Base-by-base conservation (phyloP, 2,888 invertebrate species). In the Frankliniella intonsa region DNA sequence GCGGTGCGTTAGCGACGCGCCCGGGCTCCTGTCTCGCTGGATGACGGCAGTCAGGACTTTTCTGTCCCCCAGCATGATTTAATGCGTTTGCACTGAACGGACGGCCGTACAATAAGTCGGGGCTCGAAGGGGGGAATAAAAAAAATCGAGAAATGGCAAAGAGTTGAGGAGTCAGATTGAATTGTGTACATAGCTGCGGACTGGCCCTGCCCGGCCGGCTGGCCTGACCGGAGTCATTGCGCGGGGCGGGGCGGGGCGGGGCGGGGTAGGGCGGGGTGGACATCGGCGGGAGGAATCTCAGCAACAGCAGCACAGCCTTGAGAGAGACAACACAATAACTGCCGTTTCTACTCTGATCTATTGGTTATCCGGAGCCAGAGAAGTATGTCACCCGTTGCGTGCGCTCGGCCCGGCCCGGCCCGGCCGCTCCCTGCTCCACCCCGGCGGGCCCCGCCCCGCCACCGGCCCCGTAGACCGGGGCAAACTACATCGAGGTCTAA, bases 321-420 rank as follows among this genome's bases (percentile, higher is more conserved):
- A 11, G n/a, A n/a, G 62, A 62, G 62, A 62, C 62, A 62, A 62
- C 62, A 62, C 62, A 62, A 62, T 62, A 62, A 62, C 62, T 62
- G n/a, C 62, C 62, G 17, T 62, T 62, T 62, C 62, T 62, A 62
- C 62, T 62, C 62, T 62, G 62, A 62, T 10, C 62, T 62, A 62
- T 62, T n/a, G 62, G 62, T 17, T 7, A 17, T 62, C 62, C 62
- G 1, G 62, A 14, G n/a, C 14, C 62, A n/a, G 55, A 51, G 69
- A 69, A 76, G 22, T 51, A 76, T 65, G 55, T 69, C 65, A 82
- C 82, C 81, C 82, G 82, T 82, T 81, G 80, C 83, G 81, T 83
- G 80, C 82, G 65, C 76, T 76, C 81, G 76, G 80, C 62, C 83
- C 81, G 81, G 82, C 81, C 79, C 76, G 76, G 49, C 82, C 81